Evolutionary conservation across 2,888 invertebrate genomes (phyloP).

Genomic region (Rhimphoctona megacephalus): DNA sequence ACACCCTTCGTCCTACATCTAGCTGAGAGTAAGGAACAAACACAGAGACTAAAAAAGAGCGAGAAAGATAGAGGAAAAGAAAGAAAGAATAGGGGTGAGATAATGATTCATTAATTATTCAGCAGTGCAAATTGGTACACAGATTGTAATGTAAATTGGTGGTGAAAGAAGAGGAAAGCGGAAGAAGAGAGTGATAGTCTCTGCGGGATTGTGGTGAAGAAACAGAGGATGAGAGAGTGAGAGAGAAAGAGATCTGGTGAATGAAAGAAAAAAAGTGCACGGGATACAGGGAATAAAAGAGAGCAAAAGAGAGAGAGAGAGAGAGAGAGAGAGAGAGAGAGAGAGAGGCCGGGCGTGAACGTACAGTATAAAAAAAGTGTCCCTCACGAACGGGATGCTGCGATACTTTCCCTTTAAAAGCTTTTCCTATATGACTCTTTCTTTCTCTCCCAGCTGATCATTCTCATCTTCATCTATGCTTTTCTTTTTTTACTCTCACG

Average conservation of each 20-base stretch:
- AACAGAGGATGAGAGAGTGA: slow-evolving; percentile 45
- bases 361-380: slow-evolving; percentile 50
- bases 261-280: not conserved
- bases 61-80: not conserved
- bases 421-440: slow-evolving; percentile 60
- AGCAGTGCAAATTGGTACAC: slow-evolving; percentile 70
- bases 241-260: slow-evolving; percentile 36
- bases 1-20: slow-evolving; percentile 10
- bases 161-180: slow-evolving; percentile 63
- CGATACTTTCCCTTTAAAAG: slow-evolving; percentile 72
- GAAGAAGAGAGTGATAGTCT: slow-evolving; percentile 60
- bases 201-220: slow-evolving; percentile 53
- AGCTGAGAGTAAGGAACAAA: slow-evolving; percentile 1
- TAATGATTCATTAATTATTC: slow-evolving; percentile 70
- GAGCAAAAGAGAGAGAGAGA: slow-evolving; percentile 12
- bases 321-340: not conserved
- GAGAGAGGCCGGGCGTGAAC: slow-evolving; percentile 35
- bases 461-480: slow-evolving; percentile 65
- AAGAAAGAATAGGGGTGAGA: slow-evolving; percentile 4
- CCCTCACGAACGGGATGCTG: slow-evolving; percentile 56
- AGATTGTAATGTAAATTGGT: slow-evolving; percentile 70
- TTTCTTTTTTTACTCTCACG: slow-evolving; percentile 73
- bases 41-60: not conserved
- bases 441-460: slow-evolving; percentile 72
- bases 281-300: slow-evolving; percentile 7